Evolutionary conservation across 1,140 invertebrate genomes (phyloP).

Genomic region (Notospermus geniculatus): DNA sequence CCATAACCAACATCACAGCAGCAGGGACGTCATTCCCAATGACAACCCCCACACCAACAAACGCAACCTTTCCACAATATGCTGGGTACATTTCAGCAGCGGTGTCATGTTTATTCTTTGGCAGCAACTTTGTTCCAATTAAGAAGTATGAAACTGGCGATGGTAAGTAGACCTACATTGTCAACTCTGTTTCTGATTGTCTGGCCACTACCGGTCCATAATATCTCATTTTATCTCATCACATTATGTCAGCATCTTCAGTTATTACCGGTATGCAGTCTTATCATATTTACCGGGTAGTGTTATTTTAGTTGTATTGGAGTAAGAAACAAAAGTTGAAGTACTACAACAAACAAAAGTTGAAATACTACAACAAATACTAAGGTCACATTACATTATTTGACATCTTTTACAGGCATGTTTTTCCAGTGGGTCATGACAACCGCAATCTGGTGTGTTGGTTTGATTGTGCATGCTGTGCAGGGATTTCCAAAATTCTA

Average conservation of each 20-base stretch:
- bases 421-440: constrained; percentile 56
- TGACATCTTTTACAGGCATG: constrained; percentile 38
- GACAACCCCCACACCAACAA: constrained; percentile 1
- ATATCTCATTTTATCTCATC: no score
- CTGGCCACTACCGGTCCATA: no score
- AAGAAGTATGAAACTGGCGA: constrained; percentile 57
- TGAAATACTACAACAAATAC: no score
- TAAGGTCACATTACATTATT: no score
- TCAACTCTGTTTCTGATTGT: not conserved
- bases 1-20: not conserved
- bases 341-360: no score
- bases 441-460: constrained; percentile 41
- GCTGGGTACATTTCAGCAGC: constrained; percentile 43
- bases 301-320: no score
- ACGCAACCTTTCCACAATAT: constrained; percentile 15
- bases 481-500: constrained; percentile 39
- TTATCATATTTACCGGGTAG: no score
- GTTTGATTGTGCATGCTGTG: constrained; percentile 45
- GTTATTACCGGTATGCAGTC: no score
- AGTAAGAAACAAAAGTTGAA: no score
- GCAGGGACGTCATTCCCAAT: not conserved
- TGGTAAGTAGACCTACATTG: constrained; percentile 35
- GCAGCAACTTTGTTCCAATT: constrained; percentile 55
- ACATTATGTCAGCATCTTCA: no score
- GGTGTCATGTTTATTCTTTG: constrained; percentile 50